These are phyloP conservation scores for Daboia siamensis DNA, from an alignment of 2,113 vertebrate species.

Conservation along the genomic window DNA sequence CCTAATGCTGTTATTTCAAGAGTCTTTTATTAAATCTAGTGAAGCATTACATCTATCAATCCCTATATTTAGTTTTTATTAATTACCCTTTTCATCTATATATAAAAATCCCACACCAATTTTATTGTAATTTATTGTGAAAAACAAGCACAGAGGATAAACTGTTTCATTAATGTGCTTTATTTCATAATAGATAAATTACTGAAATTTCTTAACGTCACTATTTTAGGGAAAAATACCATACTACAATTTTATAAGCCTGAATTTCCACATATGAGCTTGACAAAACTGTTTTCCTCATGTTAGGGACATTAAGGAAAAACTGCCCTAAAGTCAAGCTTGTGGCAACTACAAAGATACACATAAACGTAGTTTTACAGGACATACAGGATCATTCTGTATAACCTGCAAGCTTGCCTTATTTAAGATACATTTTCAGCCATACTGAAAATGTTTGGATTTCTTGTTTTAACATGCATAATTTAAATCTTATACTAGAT, in stretches of 20 bases:
- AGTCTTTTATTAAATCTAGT: neutral
- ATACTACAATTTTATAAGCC: no score
- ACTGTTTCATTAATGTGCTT: no score
- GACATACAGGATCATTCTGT: neutral
- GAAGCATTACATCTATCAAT: neutral
- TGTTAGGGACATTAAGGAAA: neutral
- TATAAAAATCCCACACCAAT: no score
- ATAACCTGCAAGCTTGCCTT: neutral
- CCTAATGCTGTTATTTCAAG: neutral
- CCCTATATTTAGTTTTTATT: no score
- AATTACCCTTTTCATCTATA: no score
- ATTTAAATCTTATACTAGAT: neutral
- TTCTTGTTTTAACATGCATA: neutral
- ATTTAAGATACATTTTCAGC: neutral
- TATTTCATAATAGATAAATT: no score
- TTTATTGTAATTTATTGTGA: no score
- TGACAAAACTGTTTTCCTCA: neutral
- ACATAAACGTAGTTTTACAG: neutral
- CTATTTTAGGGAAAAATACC: no score
- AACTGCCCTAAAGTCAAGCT: neutral
- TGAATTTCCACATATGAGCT: no score
- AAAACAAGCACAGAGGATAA: no score
- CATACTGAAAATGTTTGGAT: neutral
- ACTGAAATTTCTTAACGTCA: no score
- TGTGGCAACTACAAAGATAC: neutral